Evolutionary conservation across 2,113 vertebrate genomes (phyloP), one percentile per base, ranked within the genome.

Genomic region (Butastur rufipennis): DNA sequence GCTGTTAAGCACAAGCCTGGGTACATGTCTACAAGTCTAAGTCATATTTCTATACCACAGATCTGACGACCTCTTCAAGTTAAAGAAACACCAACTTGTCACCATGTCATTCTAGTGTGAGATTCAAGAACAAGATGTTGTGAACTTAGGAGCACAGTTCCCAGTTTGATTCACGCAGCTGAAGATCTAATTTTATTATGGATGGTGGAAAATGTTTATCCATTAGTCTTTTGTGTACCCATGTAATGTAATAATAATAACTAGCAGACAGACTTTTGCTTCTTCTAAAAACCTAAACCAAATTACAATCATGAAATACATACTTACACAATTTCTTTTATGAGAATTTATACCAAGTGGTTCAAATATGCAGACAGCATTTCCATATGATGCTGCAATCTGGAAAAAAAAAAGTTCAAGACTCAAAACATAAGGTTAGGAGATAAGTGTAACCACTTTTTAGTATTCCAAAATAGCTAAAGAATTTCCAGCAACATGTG

Each of bases 321-420:
- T 97, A 98, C 99, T 99, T 98, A 99, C 99, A 98, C 98, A 98
- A 97, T 99, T 99, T 97, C 99, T 99, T 98, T 99, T 99, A 98
- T 99, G 99, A 97, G 98, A 99, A 98, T 99, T 99, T 96, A 98
- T 97, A 85, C 98, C 98, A 90, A 99, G 98, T 0, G 99, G 99
- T 95, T 99, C 99, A 97, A 99, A 99, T 98, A 99, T 99, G 96
- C 99, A 99, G 96, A 99, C 99, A 79, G 99, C 99, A 82, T 99
- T 99, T 97, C 99, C 99, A 70, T 99, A 99, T 43, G 99, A 99
- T 6, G 99, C 99, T 95, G 99, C 99, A 93, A 99, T 99, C 99
- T 99, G 97, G 97, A 98, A 98, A 97, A 96, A 26, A 13, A 43
- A 10, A 25, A 27, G n/a, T 9, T 47, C 43, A 97, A 98, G 38